Conservation (phyloP, 2,797 vertebrate species). For the Cirrhinus molitorella region DNA sequence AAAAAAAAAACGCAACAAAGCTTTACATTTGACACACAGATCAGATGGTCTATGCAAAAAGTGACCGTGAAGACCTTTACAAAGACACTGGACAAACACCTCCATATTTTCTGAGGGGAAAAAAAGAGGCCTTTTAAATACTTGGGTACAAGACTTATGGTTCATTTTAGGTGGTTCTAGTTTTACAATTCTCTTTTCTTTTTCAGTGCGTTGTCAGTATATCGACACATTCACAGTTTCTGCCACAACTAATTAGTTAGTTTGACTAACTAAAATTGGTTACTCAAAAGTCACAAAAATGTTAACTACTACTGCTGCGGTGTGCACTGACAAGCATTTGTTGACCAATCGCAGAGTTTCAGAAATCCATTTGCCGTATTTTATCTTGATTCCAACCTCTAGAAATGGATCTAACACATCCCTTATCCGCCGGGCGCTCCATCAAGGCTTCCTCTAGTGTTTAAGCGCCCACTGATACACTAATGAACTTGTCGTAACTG, state of each 20-base stretch:
- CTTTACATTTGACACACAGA: conserved; percentile 4
- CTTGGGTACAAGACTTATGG: background rate
- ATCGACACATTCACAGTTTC: background rate
- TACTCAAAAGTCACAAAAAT: background rate
- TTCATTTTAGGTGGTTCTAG: background rate
- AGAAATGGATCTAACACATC: background rate
- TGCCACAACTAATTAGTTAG: no score
- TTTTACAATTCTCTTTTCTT: conserved; percentile 1
- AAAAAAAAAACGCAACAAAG: background rate
- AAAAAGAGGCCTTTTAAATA: background rate
- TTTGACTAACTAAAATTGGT: no score
- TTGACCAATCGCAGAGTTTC: background rate
- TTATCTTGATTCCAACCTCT: background rate
- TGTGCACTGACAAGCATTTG: background rate
- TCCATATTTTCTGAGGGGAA: background rate
- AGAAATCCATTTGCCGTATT: background rate
- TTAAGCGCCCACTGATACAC: background rate
- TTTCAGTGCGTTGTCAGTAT: background rate
- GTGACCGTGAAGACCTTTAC: background rate
- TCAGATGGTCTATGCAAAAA: background rate
- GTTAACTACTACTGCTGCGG: background rate
- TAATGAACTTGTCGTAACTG: background rate
- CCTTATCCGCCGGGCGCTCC: background rate
- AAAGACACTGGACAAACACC: conserved; percentile 7
- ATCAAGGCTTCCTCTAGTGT: conserved; percentile 1